phyloP scores from a whole-genome alignment of 2,113 vertebrate genomes.

The Ageneiosus marmoratus region DNA sequence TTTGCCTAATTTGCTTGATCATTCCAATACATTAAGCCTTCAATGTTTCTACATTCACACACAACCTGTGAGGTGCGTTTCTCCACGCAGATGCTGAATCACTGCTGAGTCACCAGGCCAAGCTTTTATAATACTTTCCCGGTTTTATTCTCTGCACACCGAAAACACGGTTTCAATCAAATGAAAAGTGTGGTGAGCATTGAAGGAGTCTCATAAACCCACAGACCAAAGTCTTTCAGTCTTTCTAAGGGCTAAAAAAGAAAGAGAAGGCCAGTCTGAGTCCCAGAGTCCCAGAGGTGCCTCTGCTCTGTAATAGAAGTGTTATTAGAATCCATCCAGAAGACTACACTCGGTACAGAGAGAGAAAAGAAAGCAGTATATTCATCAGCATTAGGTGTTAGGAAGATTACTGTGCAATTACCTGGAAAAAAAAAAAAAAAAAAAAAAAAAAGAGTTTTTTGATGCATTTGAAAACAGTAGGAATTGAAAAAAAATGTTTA shows the following conservation, averaged over 20 bases:
- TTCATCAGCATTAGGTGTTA: too few relatives aligned
- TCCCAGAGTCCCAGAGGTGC: not conserved
- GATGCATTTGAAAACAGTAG: too few relatives aligned
- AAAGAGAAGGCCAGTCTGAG: not conserved
- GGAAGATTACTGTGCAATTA: too few relatives aligned
- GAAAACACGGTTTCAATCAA: not conserved
- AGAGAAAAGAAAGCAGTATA: not conserved
- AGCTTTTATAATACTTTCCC: not conserved
- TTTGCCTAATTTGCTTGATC: not conserved
- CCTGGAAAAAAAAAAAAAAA: too few relatives aligned
- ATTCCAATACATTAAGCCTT: not conserved
- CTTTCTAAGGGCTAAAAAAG: not conserved
- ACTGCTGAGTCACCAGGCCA: conserved; percentile 6
- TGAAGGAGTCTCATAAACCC: not conserved
- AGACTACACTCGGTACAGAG: not conserved
- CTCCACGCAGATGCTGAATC: not conserved
- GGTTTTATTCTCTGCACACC: not conserved
- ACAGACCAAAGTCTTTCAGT: not conserved
- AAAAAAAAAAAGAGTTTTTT: too few relatives aligned
- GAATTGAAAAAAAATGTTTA: not conserved
- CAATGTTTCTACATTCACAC: not conserved
- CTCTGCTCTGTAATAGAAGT: not conserved
- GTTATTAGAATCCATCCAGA: not conserved
- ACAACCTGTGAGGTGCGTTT: not conserved
- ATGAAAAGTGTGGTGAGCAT: not conserved